Conservation (phyloP, 2,113 vertebrate species). For the Willisornis vidua region DNA sequence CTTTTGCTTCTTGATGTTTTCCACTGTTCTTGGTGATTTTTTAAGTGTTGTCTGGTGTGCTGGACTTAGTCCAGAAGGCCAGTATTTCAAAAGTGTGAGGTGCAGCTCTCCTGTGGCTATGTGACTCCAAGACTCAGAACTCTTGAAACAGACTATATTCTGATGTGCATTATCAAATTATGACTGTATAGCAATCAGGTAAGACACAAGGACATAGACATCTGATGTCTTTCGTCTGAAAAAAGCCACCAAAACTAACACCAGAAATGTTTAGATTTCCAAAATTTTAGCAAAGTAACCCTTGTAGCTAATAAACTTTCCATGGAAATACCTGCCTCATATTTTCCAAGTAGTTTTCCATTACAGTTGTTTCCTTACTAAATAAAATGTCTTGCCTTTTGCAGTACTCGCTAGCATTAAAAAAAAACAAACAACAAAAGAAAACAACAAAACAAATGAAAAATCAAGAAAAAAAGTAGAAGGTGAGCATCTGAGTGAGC, state of each 20-base stretch:
- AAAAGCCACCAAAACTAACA: background rate
- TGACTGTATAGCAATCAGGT: background rate
- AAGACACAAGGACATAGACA: background rate
- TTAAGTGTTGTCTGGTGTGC: background rate
- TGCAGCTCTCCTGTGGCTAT: background rate
- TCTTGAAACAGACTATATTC: background rate
- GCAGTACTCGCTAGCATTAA: background rate
- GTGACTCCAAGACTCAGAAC: background rate
- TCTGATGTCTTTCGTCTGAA: background rate
- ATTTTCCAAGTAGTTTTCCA: conserved; percentile 13
- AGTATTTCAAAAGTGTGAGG: background rate
- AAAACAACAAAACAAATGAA: background rate
- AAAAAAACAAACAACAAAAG: background rate
- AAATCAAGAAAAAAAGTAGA: background rate
- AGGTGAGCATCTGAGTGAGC: background rate
- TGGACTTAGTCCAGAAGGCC: background rate
- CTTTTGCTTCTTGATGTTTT: background rate
- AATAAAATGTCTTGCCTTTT: background rate
- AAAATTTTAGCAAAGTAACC: background rate
- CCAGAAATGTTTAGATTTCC: background rate
- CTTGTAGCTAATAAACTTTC: background rate
- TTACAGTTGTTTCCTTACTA: background rate
- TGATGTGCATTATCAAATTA: background rate
- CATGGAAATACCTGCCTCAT: background rate
- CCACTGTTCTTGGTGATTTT: background rate